phyloP scores from a whole-genome alignment of 2,113 vertebrate genomes.

The Xyliphius kryptos region DNA sequence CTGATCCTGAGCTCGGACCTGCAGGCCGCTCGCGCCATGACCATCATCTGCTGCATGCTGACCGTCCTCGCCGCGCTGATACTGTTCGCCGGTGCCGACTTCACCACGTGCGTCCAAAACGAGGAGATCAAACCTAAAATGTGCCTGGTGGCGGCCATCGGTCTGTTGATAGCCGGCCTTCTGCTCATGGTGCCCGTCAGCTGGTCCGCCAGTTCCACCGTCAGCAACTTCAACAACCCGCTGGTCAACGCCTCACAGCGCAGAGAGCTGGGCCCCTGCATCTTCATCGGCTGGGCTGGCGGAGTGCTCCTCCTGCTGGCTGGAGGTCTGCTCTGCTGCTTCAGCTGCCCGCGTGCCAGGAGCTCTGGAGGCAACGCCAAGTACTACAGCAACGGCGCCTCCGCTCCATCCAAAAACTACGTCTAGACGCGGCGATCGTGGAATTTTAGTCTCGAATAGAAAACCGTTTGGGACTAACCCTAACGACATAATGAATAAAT shows the following conservation, averaged over 20 bases:
- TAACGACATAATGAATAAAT: too few relatives aligned
- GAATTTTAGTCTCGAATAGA: too few relatives aligned
- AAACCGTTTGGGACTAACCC: background rate
- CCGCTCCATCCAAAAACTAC: slow-evolving; percentile 58
- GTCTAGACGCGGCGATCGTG: slow-evolving; percentile 44
- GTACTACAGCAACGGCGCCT: slow-evolving; percentile 60
- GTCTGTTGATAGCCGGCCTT: slow-evolving; percentile 59
- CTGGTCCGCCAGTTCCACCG: slow-evolving; percentile 59
- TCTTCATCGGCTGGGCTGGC: slow-evolving; percentile 66
- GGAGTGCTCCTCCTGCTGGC: slow-evolving; percentile 59
- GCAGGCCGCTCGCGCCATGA: slow-evolving; percentile 67
- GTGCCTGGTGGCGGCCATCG: slow-evolving; percentile 54
- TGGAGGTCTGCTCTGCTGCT: slow-evolving; percentile 69
- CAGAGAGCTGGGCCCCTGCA: slow-evolving; percentile 63
- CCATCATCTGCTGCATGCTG: slow-evolving; percentile 62
- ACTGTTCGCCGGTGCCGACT: slow-evolving; percentile 61
- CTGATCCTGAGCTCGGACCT: slow-evolving; percentile 55
- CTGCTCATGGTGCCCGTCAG: slow-evolving; percentile 64
- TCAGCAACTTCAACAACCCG: slow-evolving; percentile 57
- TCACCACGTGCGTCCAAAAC: slow-evolving; percentile 66
- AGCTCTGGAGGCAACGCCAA: slow-evolving; percentile 54
- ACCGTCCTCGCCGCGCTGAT: slow-evolving; percentile 53
- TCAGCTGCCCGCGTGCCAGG: slow-evolving; percentile 51
- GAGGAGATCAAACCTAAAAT: slow-evolving; percentile 64
- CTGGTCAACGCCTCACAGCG: background rate